phyloP scores from a whole-genome alignment of 2,888 invertebrate species.

The Cephus sareptanus region DNA sequence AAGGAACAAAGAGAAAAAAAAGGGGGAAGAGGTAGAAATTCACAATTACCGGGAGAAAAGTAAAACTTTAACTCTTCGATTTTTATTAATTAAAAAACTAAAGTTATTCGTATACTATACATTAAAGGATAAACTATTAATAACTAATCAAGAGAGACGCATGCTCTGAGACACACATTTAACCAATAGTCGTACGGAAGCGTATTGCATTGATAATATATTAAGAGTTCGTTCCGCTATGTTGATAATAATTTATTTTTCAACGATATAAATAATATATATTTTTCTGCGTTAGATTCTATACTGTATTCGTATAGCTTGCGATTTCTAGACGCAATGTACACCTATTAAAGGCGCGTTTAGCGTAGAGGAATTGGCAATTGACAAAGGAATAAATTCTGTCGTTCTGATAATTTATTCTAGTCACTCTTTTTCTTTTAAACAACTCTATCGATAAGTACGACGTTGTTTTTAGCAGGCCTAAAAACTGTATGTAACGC shows the following conservation, averaged over 20 bases:
- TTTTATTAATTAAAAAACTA: conserved; percentile 15
- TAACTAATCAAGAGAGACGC: conserved; percentile 18
- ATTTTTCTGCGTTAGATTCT: conserved; percentile 43
- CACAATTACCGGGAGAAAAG: not conserved
- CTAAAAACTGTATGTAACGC: conserved; percentile 44
- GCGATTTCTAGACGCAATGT: not conserved
- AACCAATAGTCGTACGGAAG: conserved; percentile 28
- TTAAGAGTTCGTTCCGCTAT: conserved; percentile 33
- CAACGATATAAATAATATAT: conserved; percentile 34
- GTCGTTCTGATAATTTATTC: not conserved
- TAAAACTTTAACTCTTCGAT: conserved; percentile 24
- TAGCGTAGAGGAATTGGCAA: conserved; percentile 14
- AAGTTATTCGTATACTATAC: conserved; percentile 26
- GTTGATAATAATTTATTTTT: conserved; percentile 42
- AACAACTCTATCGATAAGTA: not conserved
- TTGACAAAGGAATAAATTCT: conserved; percentile 4
- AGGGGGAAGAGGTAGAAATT: conserved; percentile 7
- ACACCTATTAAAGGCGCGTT: not conserved
- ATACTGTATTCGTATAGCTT: conserved; percentile 14
- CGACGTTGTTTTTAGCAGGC: conserved; percentile 54
- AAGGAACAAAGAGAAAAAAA: not conserved
- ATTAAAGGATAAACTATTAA: conserved; percentile 22
- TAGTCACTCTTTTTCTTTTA: not conserved
- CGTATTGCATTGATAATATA: conserved; percentile 22
- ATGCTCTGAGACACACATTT: conserved; percentile 25